A percentile compares a stretch with the other conserved stretches of the same genome.
These are phyloP conservation scores for Epinotia demarniana DNA, from an alignment of 2,888 invertebrate species.

Conservation along the genomic window DNA sequence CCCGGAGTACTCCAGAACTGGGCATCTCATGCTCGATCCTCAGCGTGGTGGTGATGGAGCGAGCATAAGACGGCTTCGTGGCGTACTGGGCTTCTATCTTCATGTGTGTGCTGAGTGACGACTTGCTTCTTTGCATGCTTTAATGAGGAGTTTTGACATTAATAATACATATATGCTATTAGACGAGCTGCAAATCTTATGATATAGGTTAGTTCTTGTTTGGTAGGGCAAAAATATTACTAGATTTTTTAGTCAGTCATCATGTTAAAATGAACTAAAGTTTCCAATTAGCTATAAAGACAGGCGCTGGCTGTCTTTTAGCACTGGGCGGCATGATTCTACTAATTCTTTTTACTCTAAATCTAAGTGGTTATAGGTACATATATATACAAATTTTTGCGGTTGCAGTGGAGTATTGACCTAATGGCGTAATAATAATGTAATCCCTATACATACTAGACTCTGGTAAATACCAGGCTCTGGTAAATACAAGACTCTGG, in stretches of 20 bases:
- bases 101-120: slow-evolving; percentile 58
- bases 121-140: slow-evolving; percentile 44
- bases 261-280: neutral
- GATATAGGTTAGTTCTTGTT: neutral
- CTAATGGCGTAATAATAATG: too few relatives aligned
- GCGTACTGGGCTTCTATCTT: slow-evolving; percentile 64
- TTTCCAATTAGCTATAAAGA: neutral
- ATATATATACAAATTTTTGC: too few relatives aligned
- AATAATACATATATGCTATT: neutral
- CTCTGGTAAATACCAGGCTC: too few relatives aligned
- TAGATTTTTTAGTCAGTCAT: neutral
- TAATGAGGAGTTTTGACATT: neutral
- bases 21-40: slow-evolving; percentile 68
- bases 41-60: slow-evolving; percentile 58
- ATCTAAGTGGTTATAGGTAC: too few relatives aligned
- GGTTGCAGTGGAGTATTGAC: too few relatives aligned
- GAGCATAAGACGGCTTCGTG: slow-evolving; percentile 53
- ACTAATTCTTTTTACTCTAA: too few relatives aligned
- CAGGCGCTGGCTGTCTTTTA: neutral
- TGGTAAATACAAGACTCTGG: too few relatives aligned
- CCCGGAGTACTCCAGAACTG: slow-evolving; percentile 65
- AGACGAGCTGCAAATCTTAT: neutral
- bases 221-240: neutral
- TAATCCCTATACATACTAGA: too few relatives aligned
- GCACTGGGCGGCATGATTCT: neutral